Percentiles rank a stretch among this genome's conserved stretches.
These are phyloP conservation scores for Scleropages formosus DNA, from an alignment of 2,797 vertebrate species.

Conservation along the genomic window DNA sequence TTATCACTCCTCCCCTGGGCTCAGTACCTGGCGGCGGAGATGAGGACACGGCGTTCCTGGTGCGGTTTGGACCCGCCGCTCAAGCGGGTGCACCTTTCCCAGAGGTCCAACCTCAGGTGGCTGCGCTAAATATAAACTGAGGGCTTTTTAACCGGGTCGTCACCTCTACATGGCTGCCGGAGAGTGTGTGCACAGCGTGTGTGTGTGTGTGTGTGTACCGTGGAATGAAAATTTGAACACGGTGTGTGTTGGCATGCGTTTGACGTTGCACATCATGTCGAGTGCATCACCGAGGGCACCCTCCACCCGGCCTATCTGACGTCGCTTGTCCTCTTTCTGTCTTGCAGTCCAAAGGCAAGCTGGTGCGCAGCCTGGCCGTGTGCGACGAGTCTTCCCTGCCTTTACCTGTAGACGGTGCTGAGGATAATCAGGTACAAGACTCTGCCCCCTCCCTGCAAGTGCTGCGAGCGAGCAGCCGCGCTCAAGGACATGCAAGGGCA, in stretches of 20 bases:
- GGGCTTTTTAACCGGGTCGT: conserved; percentile 18
- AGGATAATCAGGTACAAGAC: conserved; percentile 80
- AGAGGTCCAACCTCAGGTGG: no score
- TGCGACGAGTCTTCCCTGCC: conserved; percentile 79
- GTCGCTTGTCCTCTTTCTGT: conserved; percentile 42
- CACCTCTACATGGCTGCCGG: conserved; percentile 19
- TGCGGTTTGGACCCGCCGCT: no score
- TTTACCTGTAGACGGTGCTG: conserved; percentile 63
- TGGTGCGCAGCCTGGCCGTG: conserved; percentile 82
- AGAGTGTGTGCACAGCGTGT: conserved; percentile 18
- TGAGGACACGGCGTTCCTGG: no score
- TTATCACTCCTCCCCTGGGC: no score
- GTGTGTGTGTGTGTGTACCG: conserved; percentile 36
- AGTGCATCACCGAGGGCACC: neutral
- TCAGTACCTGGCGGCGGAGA: no score
- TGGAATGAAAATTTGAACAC: no score
- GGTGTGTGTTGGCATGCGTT: conserved; percentile 28
- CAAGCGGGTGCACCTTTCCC: no score
- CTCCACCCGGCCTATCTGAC: neutral
- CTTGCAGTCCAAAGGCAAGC: conserved; percentile 84
- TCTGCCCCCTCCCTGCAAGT: conserved; percentile 20
- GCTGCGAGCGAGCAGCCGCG: neutral
- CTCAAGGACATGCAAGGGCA: conserved; percentile 29
- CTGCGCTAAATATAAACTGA: conserved; percentile 24
- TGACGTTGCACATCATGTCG: conserved; percentile 35